A percentile compares a stretch with the other conserved stretches of the same genome.
Evolutionary conservation across 2,797 vertebrate species (phyloP).

Genomic region (Sylvia borin): DNA sequence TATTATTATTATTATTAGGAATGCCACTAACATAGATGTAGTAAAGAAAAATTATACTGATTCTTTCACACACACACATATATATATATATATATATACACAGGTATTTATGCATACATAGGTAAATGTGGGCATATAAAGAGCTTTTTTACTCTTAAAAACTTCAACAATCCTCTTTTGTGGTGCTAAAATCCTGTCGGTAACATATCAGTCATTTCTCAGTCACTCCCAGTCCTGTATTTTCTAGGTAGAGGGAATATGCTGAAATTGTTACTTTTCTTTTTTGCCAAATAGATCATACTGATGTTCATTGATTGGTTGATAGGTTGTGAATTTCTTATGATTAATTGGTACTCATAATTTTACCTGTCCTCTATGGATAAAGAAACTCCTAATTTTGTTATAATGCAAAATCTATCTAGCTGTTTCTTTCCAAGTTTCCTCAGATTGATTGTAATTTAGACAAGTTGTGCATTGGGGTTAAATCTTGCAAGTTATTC

Average conservation of each 20-base stretch:
- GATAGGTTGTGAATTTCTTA: not conserved
- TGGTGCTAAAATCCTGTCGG: not conserved
- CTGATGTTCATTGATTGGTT: not conserved
- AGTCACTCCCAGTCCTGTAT: not conserved
- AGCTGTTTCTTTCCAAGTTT: not conserved
- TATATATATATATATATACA: too few species aligned
- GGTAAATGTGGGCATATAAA: not conserved
- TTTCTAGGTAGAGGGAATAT: not conserved
- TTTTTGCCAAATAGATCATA: not conserved
- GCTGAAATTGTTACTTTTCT: not conserved
- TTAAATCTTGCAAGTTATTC: not conserved
- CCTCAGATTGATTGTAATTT: not conserved
- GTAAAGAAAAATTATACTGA: not conserved
- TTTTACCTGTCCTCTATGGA: not conserved
- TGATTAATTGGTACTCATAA: not conserved
- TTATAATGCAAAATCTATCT: not conserved
- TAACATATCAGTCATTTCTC: not conserved
- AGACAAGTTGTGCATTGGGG: not conserved
- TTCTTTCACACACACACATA: not conserved
- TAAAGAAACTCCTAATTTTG: not conserved
- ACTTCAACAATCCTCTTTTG: not conserved
- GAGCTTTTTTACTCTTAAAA: not conserved
- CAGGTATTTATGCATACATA: too few species aligned
- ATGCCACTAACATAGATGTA: not conserved
- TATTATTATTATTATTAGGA: not conserved